These are phyloP conservation scores for Thalassaphorura encarpata DNA, from an alignment of 1,140 invertebrate species.

Conservation along the genomic window DNA sequence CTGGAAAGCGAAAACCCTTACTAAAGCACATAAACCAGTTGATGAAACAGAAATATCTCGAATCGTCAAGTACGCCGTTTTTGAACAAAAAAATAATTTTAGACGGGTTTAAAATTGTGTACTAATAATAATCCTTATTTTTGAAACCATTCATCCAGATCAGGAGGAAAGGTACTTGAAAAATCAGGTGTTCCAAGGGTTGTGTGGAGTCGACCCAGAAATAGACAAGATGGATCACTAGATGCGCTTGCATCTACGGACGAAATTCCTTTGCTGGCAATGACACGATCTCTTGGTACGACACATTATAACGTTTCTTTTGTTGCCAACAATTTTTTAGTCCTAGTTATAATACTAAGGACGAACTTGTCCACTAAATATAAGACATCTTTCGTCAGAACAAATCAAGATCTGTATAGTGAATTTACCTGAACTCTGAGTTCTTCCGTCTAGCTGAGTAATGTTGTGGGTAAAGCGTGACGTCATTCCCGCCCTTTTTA, in stretches of 20 bases:
- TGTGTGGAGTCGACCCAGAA: constrained; percentile 68
- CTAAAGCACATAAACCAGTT: constrained; percentile 91
- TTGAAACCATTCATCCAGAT: constrained; percentile 25
- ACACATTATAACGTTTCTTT: too few species aligned
- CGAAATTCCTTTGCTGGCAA: constrained; percentile 92
- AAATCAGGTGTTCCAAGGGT: constrained; percentile 91
- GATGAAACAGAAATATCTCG: constrained; percentile 69
- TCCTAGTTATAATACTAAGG: too few species aligned
- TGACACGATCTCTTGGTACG: constrained; percentile 78
- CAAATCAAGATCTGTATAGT: too few species aligned
- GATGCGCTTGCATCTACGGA: constrained; percentile 74
- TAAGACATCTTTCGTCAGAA: too few species aligned
- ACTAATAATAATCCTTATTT: too few species aligned
- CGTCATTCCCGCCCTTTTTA: too few species aligned
- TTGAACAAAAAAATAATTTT: background rate
- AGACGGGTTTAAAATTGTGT: background rate
- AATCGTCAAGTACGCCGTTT: constrained; percentile 48
- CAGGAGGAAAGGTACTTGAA: constrained; percentile 50
- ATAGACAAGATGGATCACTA: constrained; percentile 59
- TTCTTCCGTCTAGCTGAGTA: too few species aligned
- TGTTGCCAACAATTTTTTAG: too few species aligned
- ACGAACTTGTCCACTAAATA: too few species aligned
- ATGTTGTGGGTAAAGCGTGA: too few species aligned
- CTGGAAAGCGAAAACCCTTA: constrained; percentile 70
- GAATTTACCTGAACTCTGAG: too few species aligned